Conservation (phyloP, 1,140 invertebrate species). For the Zaprionus africanus region DNA sequence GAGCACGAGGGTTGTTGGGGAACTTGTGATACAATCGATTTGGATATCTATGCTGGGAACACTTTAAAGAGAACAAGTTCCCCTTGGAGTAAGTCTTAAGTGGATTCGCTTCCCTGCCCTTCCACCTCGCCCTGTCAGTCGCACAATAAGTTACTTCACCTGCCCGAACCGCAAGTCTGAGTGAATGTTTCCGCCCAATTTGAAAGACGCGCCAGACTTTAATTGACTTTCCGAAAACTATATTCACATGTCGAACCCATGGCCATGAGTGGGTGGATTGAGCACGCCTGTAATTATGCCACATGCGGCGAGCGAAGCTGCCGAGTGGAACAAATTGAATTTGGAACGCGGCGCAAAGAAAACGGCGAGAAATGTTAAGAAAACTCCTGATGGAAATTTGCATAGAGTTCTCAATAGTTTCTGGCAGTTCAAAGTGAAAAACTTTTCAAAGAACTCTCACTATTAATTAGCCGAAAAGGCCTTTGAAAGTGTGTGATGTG, state of each 20-base stretch:
- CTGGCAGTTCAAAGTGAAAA: constrained; percentile 68
- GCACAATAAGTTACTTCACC: constrained; percentile 58
- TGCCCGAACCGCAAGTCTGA: constrained; percentile 3
- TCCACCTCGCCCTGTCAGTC: constrained; percentile 47
- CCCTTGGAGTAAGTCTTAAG: neutral
- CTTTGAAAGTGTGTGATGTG: constrained; percentile 11
- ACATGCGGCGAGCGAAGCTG: constrained; percentile 61
- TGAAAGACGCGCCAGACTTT: constrained; percentile 36
- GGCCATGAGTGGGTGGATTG: neutral
- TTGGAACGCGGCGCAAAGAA: constrained; percentile 35
- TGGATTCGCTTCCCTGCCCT: neutral
- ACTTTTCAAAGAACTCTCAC: constrained; percentile 54
- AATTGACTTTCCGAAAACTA: constrained; percentile 61
- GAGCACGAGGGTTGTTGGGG: neutral
- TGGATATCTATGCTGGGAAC: neutral
- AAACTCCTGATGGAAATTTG: constrained; percentile 65
- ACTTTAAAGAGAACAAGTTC: neutral
- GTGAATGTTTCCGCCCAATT: constrained; percentile 23
- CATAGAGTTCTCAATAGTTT: constrained; percentile 57
- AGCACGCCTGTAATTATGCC: constrained; percentile 68
- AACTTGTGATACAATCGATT: neutral
- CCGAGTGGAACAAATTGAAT: constrained; percentile 65
- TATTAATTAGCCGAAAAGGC: constrained; percentile 66
- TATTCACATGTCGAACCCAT: constrained; percentile 37
- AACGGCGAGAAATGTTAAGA: constrained; percentile 45